phyloP scores from a whole-genome alignment of 2,797 vertebrate species.

The Peromyscus eremicus region DNA sequence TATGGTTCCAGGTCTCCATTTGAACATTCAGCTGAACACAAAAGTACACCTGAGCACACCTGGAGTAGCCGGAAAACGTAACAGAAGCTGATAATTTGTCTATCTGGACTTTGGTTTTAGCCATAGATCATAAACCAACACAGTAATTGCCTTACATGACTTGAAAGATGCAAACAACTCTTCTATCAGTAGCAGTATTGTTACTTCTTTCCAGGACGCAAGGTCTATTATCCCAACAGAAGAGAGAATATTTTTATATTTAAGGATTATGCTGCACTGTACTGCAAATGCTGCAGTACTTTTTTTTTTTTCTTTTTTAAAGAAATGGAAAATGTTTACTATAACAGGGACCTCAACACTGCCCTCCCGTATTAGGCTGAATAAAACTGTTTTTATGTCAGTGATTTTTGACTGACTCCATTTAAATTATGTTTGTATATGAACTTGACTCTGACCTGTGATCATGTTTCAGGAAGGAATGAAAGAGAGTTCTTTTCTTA shows the following conservation, averaged over 20 bases:
- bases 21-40: slow-evolving; percentile 97
- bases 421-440: slow-evolving; percentile 91
- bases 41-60: slow-evolving; percentile 97
- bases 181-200: slow-evolving; percentile 92
- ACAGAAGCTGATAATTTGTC: slow-evolving; percentile 88
- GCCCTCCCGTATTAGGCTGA: slow-evolving; percentile 95
- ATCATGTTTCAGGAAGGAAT: slow-evolving; percentile 90
- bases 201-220: slow-evolving; percentile 93
- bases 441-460: slow-evolving; percentile 89
- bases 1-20: slow-evolving; percentile 97
- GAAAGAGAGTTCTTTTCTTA: slow-evolving; percentile 87
- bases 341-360: slow-evolving; percentile 95
- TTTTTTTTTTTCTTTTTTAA: slow-evolving; percentile 92
- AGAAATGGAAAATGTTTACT: slow-evolving; percentile 93
- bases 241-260: slow-evolving; percentile 97
- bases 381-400: slow-evolving; percentile 89
- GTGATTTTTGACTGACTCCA: slow-evolving; percentile 91
- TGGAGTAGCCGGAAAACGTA: slow-evolving; percentile 99
- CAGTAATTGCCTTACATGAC: slow-evolving; percentile 98
- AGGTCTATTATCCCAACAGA: slow-evolving; percentile 92
- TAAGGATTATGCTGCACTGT: slow-evolving; percentile 95
- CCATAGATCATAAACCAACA: slow-evolving; percentile 95
- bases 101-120: slow-evolving; percentile 89
- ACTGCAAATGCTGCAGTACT: slow-evolving; percentile 91
- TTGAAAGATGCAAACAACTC: slow-evolving; percentile 93